Conservation (phyloP, 1,140 invertebrate species). For the Agraylea sexmaculata region DNA sequence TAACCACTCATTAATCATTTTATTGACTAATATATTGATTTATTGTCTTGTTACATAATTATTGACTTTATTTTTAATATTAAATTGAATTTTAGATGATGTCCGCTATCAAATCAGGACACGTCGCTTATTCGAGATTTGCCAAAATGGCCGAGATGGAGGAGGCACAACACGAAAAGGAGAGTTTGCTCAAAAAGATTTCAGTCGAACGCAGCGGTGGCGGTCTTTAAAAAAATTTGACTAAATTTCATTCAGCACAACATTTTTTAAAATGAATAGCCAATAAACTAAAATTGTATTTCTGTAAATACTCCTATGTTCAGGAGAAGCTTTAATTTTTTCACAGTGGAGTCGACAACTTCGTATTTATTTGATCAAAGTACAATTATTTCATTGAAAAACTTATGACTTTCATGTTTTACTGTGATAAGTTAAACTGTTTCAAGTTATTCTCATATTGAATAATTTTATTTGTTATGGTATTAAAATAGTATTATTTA, state of each 20-base stretch:
- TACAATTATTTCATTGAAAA: too few relatives aligned
- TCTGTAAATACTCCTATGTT: not conserved
- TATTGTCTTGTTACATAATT: not conserved
- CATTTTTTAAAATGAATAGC: not conserved
- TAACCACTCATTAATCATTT: not conserved
- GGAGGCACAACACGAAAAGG: constrained; percentile 66
- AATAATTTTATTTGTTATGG: too few relatives aligned
- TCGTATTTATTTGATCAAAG: too few relatives aligned
- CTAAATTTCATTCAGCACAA: constrained; percentile 1
- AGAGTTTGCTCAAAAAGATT: constrained; percentile 63
- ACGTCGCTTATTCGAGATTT: constrained; percentile 82
- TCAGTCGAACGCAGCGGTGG: constrained; percentile 88
- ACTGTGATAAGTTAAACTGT: too few relatives aligned
- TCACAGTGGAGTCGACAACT: too few relatives aligned
- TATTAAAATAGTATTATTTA: too few relatives aligned
- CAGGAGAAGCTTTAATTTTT: not conserved
- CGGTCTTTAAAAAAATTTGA: constrained; percentile 56
- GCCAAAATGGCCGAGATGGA: constrained; percentile 85
- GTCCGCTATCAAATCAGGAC: constrained; percentile 91
- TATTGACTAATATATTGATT: constrained; percentile 4
- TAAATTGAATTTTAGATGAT: too few relatives aligned
- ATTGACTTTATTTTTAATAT: constrained; percentile 1
- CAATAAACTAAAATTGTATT: not conserved
- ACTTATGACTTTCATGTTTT: too few relatives aligned
- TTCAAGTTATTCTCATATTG: too few relatives aligned